Base-by-base conservation (phyloP, 1,140 invertebrate genomes). In the Potamilus streckersoni region DNA sequence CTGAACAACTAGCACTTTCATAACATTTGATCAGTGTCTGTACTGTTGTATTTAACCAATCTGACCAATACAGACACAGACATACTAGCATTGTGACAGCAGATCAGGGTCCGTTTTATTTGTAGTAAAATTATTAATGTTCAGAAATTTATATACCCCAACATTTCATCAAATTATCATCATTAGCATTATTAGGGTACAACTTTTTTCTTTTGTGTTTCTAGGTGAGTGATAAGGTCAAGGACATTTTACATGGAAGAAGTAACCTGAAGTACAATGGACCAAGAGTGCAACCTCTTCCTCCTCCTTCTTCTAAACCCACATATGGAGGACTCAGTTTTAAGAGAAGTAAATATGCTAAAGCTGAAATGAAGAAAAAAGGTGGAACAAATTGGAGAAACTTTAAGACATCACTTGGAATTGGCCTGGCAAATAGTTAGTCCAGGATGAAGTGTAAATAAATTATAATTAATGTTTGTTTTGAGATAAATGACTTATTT, bases 181-280 rank as follows among this genome's bases (percentile, higher is more conserved):
- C 38, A 49, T 49, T 49, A 49, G 38, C 38, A 49, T 49, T 49
- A 49, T 49, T 11, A 8, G 11, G 38, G 38, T 49, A 11, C 38
- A 49, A 49, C 38, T 8, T 6, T 31, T 8, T 49, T 49, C 38
- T 49, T 49, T 49, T 49, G 38, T 38, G 78, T 60, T 78, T 77
- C 58, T 69, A 88, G 87, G 82, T 86, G 14, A 82, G 86, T 60
- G 64, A 70, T 14, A 82, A 87, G 56, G 79, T 88, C 16, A 85
- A 86, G 64, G 69, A 79, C 62, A 80, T 79, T 4, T 73, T 86
- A 27, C 38, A 74, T 16, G 83, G 87, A 55, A 78, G 87, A 62
- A 81, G 78, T 23, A 69, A 82, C 6, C 76, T 88, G 59, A 82
- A 83, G 61, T 83, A 86, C 75, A 73, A 72, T 16, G 83, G 84